Percentiles rank a stretch among this genome's conserved stretches.
phyloP scores from a whole-genome alignment of 1,140 invertebrate genomes.

The Heliothis subflexa region DNA sequence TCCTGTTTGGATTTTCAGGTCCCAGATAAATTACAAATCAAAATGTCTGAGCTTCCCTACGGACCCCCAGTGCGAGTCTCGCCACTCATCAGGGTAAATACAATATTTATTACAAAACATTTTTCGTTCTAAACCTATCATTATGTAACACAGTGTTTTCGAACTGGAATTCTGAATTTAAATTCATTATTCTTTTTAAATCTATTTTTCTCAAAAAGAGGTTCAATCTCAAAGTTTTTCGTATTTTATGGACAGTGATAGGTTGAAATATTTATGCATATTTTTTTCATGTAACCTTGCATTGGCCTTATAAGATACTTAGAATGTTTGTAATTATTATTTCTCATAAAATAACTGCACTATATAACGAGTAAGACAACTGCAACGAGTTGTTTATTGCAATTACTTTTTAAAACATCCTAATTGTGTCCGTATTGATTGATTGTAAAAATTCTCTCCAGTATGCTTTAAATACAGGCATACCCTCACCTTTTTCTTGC shows the following conservation, averaged over 20 bases:
- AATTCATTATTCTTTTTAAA: slow-evolving; percentile 22
- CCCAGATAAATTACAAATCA: slow-evolving; percentile 56
- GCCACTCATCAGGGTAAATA: slow-evolving; percentile 90
- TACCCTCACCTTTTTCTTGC: no score
- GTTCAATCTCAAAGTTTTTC: not conserved
- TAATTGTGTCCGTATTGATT: no score
- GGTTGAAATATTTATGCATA: not conserved
- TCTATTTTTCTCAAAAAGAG: not conserved
- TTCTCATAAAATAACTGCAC: not conserved
- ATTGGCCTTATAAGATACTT: not conserved
- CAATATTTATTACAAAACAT: slow-evolving; percentile 54
- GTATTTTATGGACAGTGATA: not conserved
- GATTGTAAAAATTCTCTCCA: no score
- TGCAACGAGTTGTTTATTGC: no score
- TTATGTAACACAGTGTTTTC: slow-evolving; percentile 80
- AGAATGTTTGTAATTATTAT: not conserved
- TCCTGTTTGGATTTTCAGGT: slow-evolving; percentile 61
- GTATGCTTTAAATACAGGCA: no score
- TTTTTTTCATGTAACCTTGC: not conserved
- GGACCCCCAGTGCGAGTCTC: slow-evolving; percentile 90
- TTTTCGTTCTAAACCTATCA: slow-evolving; percentile 44
- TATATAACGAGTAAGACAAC: no score
- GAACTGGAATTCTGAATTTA: slow-evolving; percentile 42
- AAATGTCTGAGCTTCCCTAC: slow-evolving; percentile 85
- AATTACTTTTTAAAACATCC: no score